Evolutionary conservation across 2,888 invertebrate genomes (phyloP).

Genomic region (Empis stercorea): DNA sequence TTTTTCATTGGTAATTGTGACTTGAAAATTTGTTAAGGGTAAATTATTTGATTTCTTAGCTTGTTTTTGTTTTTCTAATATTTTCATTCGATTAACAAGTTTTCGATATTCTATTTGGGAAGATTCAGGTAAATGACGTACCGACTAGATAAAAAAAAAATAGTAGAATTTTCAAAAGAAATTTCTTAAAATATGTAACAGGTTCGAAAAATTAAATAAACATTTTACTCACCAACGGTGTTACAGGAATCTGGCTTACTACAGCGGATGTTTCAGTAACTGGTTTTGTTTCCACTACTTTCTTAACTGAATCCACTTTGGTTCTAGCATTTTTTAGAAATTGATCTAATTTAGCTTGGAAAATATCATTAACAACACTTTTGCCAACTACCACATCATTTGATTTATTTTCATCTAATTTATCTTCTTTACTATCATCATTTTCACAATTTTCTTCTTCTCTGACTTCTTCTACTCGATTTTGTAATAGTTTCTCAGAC

Average conservation of each 20-base stretch:
- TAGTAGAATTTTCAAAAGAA: neutral
- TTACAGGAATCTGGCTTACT: slow-evolving; percentile 11
- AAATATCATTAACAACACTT: slow-evolving; percentile 22
- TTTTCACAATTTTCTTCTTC: neutral
- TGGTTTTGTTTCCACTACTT: neutral
- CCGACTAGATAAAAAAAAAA: slow-evolving; percentile 22
- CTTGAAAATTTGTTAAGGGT: neutral
- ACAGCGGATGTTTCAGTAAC: neutral
- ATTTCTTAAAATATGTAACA: no score
- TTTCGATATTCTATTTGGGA: slow-evolving; percentile 33
- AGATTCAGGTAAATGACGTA: slow-evolving; percentile 31
- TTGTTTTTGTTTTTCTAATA: slow-evolving; percentile 27
- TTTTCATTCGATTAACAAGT: slow-evolving; percentile 31
- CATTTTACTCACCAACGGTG: slow-evolving; percentile 24
- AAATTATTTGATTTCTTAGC: slow-evolving; percentile 6
- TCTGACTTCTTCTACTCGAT: neutral
- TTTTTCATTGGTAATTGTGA: neutral
- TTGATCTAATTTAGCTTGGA: slow-evolving; percentile 28
- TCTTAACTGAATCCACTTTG: slow-evolving; percentile 15
- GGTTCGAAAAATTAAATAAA: neutral
- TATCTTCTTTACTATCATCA: neutral
- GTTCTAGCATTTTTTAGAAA: slow-evolving; percentile 28
- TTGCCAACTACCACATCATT: slow-evolving; percentile 10
- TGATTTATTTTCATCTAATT: slow-evolving; percentile 4
- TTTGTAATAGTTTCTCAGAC: no score